Evolutionary conservation across 2,888 invertebrate species (phyloP), one percentile per base, ranked within the genome.

Genomic region (Exocentrus adspersus): DNA sequence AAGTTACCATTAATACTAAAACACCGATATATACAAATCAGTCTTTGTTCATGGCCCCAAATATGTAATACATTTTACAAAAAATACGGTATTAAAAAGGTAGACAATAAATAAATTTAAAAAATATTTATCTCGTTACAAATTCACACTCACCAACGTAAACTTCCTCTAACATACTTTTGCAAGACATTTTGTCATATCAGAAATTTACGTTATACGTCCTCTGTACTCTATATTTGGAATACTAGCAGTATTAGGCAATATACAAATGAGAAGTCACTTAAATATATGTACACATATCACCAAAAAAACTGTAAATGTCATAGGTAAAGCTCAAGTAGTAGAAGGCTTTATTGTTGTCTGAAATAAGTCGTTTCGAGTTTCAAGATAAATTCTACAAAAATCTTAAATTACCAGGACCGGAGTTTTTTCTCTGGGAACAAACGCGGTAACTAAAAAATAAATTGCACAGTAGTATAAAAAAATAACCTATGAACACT

Each of bases 11-110:
- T 64, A 66, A 71, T 64, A 66, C 63, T 66, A 66, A 68, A 64
- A 70, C 45, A 61, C 48, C 64, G 56, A 63, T 67, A 68, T 69
- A 57, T 75, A 70, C 74, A 76, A 69, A 70, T 76, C 78, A 78
- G 78, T 78, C 78, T 77, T 77, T 64, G 70, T 66, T 72, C 57
- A 58, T 77, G 78, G 77, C 70, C 78, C 76, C 75, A 65, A 72
- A n/a, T 37, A 37, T 30, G n/a, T 37, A 66, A 63, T 58, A 58
- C 62, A 64, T 68, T 67, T 41, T 63, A 65, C 53, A 54, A 19
- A 60, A 65, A 59, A 62, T 53, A 69, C 60, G 60, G 60, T 53
- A 59, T 69, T 63, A 59, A 67, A 64, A 59, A 56, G 60, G n/a
- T n/a, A n/a, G n/a, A 62, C 58, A 57, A 43, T 53, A 54, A 58